Evolutionary conservation across 2,797 vertebrate species (phyloP).

Genomic region (Phrynocephalus forsythii): DNA sequence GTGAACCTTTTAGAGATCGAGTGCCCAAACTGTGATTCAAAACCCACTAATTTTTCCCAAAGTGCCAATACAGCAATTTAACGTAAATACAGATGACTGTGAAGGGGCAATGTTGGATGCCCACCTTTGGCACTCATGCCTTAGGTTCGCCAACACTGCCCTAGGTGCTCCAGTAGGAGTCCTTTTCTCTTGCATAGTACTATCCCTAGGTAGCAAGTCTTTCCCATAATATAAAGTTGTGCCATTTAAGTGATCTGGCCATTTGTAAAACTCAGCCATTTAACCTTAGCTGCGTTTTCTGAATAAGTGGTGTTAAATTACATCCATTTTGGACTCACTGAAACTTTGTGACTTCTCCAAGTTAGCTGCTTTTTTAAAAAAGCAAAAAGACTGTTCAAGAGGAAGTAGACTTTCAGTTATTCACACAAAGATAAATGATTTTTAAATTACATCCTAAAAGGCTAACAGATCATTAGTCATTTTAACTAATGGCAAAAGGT

Average conservation of each 20-base stretch:
- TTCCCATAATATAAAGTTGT: not conserved
- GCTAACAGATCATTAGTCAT: slow-evolving; percentile 74
- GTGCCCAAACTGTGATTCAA: no score
- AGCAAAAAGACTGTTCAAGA: slow-evolving; percentile 18
- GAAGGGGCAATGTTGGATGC: no score
- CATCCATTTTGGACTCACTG: slow-evolving; percentile 17
- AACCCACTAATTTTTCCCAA: no score
- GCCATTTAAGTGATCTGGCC: not conserved
- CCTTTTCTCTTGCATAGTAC: not conserved
- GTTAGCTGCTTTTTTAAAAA: slow-evolving; percentile 42
- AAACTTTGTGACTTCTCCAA: slow-evolving; percentile 28
- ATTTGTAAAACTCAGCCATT: slow-evolving; percentile 30
- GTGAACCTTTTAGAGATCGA: no score
- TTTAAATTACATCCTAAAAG: slow-evolving; percentile 79
- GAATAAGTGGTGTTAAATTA: slow-evolving; percentile 43
- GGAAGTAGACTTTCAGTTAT: slow-evolving; percentile 70
- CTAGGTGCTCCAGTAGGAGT: not conserved
- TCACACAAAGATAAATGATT: slow-evolving; percentile 75
- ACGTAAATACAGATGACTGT: no score
- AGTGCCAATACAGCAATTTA: no score
- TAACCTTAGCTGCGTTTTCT: slow-evolving; percentile 5
- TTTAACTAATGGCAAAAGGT: slow-evolving; percentile 74
- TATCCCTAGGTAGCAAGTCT: not conserved
- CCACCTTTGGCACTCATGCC: no score
- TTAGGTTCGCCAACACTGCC: no score